phyloP scores from a whole-genome alignment of 2,113 vertebrate genomes.

The Trogon surrucura region DNA sequence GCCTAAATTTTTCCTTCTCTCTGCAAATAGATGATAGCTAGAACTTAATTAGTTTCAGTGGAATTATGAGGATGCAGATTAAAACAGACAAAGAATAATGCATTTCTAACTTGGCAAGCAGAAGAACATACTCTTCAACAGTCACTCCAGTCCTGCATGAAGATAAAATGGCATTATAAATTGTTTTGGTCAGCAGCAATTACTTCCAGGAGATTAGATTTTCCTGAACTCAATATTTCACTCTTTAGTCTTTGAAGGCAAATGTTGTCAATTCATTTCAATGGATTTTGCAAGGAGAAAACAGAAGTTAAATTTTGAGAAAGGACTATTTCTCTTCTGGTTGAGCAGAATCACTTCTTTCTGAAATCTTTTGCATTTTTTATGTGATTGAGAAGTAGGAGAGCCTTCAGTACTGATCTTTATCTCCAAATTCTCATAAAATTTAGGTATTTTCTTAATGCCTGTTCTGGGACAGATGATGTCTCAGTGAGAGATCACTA shows the following conservation, averaged over 20 bases:
- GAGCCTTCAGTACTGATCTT: not conserved
- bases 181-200: not conserved
- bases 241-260: not conserved
- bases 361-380: not conserved
- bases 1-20: not conserved
- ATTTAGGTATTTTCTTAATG: not conserved
- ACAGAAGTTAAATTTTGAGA: not conserved
- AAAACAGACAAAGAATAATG: not conserved
- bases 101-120: not conserved
- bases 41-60: not conserved
- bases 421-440: not conserved
- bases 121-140: not conserved
- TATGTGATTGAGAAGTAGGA: not conserved
- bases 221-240: not conserved
- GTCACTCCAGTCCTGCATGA: not conserved
- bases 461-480: not conserved
- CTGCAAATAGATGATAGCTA: not conserved
- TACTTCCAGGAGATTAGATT: conserved; percentile 1
- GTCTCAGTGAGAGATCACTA: not conserved
- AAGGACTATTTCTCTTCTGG: not conserved
- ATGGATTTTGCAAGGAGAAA: not conserved
- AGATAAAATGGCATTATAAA: conserved; percentile 4
- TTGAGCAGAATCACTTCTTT: not conserved
- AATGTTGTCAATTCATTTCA: not conserved
- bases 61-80: not conserved